Conservation (phyloP, 2,113 vertebrate species). For the Saccopteryx leptura region DNA sequence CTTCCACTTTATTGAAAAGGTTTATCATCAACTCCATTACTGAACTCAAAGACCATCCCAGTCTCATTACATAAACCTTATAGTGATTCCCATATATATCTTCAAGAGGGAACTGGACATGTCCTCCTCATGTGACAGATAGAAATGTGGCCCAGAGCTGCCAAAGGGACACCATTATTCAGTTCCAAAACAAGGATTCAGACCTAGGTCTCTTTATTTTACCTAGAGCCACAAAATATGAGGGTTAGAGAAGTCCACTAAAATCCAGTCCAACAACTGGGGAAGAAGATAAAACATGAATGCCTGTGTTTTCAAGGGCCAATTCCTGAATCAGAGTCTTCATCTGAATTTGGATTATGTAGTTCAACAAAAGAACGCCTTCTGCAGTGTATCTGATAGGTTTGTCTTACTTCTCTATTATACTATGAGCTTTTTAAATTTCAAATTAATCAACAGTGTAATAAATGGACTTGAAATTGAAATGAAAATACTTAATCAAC, state of each 20-base stretch:
- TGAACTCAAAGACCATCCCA: slow-evolving; percentile 56
- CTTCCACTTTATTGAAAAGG: slow-evolving; percentile 52
- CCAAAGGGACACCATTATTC: neutral
- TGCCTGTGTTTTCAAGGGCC: slow-evolving; percentile 1
- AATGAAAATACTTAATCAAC: slow-evolving; percentile 56
- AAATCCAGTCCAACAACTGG: slow-evolving; percentile 27
- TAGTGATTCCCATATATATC: slow-evolving; percentile 22
- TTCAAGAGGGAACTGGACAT: slow-evolving; percentile 56
- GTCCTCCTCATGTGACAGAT: neutral
- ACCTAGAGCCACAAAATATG: neutral
- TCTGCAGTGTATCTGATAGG: neutral
- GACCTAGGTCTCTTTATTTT: slow-evolving; percentile 50
- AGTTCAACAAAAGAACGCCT: slow-evolving; percentile 5
- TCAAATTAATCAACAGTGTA: slow-evolving; percentile 16
- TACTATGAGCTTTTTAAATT: neutral
- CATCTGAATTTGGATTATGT: slow-evolving; percentile 22
- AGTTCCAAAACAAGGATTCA: slow-evolving; percentile 47
- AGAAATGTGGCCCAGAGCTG: neutral
- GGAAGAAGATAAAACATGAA: slow-evolving; percentile 32
- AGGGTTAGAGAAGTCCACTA: slow-evolving; percentile 5
- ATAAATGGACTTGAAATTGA: slow-evolving; percentile 38
- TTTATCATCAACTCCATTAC: slow-evolving; percentile 59
- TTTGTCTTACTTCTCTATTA: slow-evolving; percentile 43
- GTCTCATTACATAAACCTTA: slow-evolving; percentile 46
- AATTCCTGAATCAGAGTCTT: neutral